Evolutionary conservation across 2,113 vertebrate species (phyloP), one percentile per base, ranked within the genome.

Genomic region (Pimephales promelas): DNA sequence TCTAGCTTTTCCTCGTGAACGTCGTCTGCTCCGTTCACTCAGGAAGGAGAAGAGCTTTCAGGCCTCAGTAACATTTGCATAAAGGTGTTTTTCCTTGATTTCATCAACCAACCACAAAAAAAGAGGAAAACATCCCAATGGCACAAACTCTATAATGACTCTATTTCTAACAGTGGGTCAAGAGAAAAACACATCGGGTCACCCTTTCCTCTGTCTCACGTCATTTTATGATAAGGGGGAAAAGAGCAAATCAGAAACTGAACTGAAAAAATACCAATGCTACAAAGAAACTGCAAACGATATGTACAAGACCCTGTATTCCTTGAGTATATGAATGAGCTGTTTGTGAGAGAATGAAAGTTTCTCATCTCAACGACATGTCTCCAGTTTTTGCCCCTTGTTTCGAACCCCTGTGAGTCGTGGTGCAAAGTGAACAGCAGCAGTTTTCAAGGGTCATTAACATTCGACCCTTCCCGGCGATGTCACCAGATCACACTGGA

Each of bases 271-370:
- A 81, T 81, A 95, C 95, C 93, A 95, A 97, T 97, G 97, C 95
- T 98, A 98, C 97, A 97, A 99, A 99, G 94, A 96, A 98, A 97
- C 96, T 95, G 91, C 94, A 96, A 96, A 95, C 94, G 18, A 88
- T 98, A 98, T 99, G 95, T 97, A 99, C 97, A 98, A 97, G 97
- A 99, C 98, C 97, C 97, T 99, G 97, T 99, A 96, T 97, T 97
- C 96, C 96, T 96, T 93, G 85, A 95, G 78, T 76, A 66, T 84
- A 73, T 72, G 66, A 78, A 36, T n/a, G 70, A 24, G 71, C 62
- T 89, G 82, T 85, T 85, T 90, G 89, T 92, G 89, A 89, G 90
- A 89, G 88, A 92, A 88, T 90, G 79, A 54, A 20, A 54, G 13
- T 54, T 6, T 54, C 16, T 52, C 49, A 52, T 52, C 49, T 52